These are phyloP conservation scores for Dinoponera quadriceps DNA, from an alignment of 1,140 invertebrate species.

Conservation along the genomic window DNA sequence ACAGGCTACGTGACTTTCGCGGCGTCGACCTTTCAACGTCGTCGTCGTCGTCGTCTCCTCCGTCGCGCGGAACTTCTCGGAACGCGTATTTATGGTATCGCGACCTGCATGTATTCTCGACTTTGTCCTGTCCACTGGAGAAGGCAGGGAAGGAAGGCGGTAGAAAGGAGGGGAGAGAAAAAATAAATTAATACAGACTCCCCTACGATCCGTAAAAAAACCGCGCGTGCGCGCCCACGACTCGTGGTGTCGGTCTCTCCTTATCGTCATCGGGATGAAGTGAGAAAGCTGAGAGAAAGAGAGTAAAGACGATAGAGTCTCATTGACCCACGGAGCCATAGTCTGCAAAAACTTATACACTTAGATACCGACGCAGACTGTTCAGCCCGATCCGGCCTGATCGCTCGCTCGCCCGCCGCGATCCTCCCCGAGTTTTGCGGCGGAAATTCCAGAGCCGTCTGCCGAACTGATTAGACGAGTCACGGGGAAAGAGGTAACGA, in stretches of 20 bases:
- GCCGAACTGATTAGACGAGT: too few species aligned
- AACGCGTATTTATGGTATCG: not conserved
- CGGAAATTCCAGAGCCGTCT: constrained; percentile 65
- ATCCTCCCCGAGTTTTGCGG: constrained; percentile 45
- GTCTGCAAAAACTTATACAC: constrained; percentile 68
- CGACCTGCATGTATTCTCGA: not conserved
- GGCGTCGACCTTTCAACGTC: not conserved
- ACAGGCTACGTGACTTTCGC: constrained; percentile 4
- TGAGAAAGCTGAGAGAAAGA: constrained; percentile 37
- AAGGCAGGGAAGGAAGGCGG: not conserved
- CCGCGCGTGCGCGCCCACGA: not conserved
- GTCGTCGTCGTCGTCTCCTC: too few species aligned
- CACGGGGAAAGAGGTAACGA: too few species aligned
- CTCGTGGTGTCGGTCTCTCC: not conserved
- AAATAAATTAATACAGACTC: not conserved
- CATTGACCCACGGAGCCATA: constrained; percentile 62
- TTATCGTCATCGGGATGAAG: constrained; percentile 52
- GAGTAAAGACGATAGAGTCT: constrained; percentile 45
- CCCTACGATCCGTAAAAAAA: constrained; percentile 1
- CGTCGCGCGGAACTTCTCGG: not conserved
- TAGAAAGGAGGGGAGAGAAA: not conserved
- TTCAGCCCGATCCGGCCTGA: constrained; percentile 59
- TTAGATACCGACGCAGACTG: constrained; percentile 64
- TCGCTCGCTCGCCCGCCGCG: not conserved
- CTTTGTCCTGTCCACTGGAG: constrained; percentile 3